Evolutionary conservation across 2,113 vertebrate species (phyloP), one percentile per base, ranked within the genome.

Genomic region (Eulemur rufifrons): DNA sequence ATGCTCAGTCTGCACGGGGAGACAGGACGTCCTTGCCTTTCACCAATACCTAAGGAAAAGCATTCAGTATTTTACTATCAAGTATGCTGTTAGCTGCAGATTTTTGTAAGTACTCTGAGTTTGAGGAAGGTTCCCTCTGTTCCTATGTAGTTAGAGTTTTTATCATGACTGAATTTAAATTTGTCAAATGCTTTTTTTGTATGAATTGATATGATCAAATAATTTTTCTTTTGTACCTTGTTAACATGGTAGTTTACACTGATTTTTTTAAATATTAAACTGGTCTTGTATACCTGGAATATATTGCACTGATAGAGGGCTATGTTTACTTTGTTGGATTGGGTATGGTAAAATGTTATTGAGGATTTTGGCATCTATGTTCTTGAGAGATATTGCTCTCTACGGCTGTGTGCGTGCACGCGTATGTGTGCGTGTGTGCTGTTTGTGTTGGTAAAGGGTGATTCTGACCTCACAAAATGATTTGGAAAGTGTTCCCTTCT

Each of bases 331-430:
- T 34, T 69, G 12, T 45, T 80, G 15, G 27, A 45, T 29, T 83
- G 47, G 20, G 59, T 37, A 47, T 54, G n/a, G 4, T 76, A n/a
- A 87, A 74, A 37, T 66, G 68, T 94, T 76, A 45, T 13, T 61
- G 23, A 66, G 13, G 18, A 82, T 74, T 74, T 63, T 47, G 80
- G 13, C 18, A 71, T 50, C 34, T 92, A 12, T 50, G 56, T 21
- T 25, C 50, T 45, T 20, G 25, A 76, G 3, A 56, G 39, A 61
- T 29, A 66, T 29, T 23, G 23, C 21, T 66, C 47, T 74, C 9
- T n/a, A 12, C 2, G 13, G 10, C 1, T 7, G 27, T 52, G 42
- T 15, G 13, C 25, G 1, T 14, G 14, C 15, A 6, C 7, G 27
- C 29, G 7, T 11, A 25, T 86, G 64, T 42, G 5, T 32, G 50